phyloP scores from a whole-genome alignment of 2,113 vertebrate species.

The Bos javanicus region DNA sequence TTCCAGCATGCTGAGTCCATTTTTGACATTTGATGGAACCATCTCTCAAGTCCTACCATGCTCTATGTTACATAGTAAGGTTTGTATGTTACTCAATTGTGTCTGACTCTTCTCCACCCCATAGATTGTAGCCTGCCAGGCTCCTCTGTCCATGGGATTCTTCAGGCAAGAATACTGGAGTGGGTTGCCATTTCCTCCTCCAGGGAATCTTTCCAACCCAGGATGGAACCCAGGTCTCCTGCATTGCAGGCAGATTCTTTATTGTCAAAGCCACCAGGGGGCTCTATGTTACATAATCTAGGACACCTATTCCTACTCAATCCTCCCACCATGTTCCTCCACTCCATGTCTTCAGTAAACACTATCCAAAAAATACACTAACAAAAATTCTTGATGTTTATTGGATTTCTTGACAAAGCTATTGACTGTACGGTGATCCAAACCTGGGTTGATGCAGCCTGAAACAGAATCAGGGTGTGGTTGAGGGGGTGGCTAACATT shows the following conservation, averaged over 20 bases:
- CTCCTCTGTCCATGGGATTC: not conserved
- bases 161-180: not conserved
- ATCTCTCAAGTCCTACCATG: not conserved
- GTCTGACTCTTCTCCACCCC: not conserved
- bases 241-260: not conserved
- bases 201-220: not conserved
- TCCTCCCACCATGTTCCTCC: not conserved
- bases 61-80: not conserved
- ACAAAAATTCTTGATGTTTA: not conserved
- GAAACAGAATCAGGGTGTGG: not conserved
- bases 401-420: conserved; percentile 1
- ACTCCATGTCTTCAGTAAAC: not conserved
- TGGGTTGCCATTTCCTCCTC: not conserved
- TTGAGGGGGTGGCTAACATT: not conserved
- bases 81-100: not conserved
- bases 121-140: not conserved
- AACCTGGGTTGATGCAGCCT: not conserved
- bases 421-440: not conserved
- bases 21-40: not conserved
- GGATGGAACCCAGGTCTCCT: not conserved
- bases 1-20: not conserved
- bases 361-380: not conserved
- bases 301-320: not conserved
- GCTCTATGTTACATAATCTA: not conserved
- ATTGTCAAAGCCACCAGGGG: not conserved